phyloP scores from a whole-genome alignment of 2,797 vertebrate species.

The Menidia menidia region DNA sequence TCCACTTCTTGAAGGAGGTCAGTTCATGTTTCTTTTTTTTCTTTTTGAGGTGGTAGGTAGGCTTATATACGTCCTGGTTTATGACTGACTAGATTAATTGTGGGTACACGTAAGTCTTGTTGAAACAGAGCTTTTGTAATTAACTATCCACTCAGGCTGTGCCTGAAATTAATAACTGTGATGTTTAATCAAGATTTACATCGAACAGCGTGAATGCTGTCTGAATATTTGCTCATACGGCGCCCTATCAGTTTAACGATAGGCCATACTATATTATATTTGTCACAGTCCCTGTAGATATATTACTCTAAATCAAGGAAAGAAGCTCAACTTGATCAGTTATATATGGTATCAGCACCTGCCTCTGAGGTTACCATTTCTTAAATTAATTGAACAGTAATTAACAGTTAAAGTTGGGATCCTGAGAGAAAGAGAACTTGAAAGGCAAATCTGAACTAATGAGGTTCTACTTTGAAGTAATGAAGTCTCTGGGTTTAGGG shows the following conservation, averaged over 20 bases:
- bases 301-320: conserved; percentile 69
- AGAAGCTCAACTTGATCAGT: conserved; percentile 66
- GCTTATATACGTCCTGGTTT: conserved; percentile 52
- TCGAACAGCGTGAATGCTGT: conserved; percentile 68
- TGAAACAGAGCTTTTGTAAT: conserved; percentile 72
- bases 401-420: conserved; percentile 76
- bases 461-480: conserved; percentile 79
- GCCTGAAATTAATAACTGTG: conserved; percentile 77
- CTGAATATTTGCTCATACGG: conserved; percentile 66
- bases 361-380: conserved; percentile 69
- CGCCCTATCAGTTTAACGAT: conserved; percentile 55
- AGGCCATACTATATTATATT: conserved; percentile 54
- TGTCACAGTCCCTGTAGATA: conserved; percentile 57
- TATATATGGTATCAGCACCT: conserved; percentile 70
- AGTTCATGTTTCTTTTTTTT: conserved; percentile 21
- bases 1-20: conserved; percentile 52
- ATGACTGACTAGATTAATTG: conserved; percentile 73
- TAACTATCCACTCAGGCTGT: conserved; percentile 74
- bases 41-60: conserved; percentile 19
- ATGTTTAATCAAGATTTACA: conserved; percentile 80
- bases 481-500: conserved; percentile 71
- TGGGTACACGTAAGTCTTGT: conserved; percentile 61
- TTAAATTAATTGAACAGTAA: conserved; percentile 79
- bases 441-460: conserved; percentile 80
- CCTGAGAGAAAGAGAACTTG: conserved; percentile 76